Conservation (phyloP, 2,888 invertebrate species). For the Thymelicus sylvestris region DNA sequence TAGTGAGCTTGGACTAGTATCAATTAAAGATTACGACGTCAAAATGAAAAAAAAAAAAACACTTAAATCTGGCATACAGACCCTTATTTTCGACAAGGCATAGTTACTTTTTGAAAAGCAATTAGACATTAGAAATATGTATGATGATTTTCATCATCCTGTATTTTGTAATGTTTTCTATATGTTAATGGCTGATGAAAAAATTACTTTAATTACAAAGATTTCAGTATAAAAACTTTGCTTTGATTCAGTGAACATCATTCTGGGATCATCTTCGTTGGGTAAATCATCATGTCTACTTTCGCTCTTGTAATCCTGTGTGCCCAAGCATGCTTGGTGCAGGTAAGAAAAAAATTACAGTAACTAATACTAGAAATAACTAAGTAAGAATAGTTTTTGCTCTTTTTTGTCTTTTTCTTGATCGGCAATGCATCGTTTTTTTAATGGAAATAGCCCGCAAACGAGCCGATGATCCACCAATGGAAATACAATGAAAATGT, state of each 20-base stretch:
- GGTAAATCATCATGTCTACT: constrained; percentile 47
- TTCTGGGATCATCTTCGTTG: constrained; percentile 14
- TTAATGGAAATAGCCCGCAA: too few relatives aligned
- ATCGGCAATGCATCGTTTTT: too few relatives aligned
- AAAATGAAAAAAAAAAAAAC: neutral
- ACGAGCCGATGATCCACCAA: too few relatives aligned
- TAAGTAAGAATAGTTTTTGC: too few relatives aligned
- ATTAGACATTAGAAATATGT: constrained; percentile 14
- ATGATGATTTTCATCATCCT: constrained; percentile 12
- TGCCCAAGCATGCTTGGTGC: constrained; percentile 51
- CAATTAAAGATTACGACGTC: neutral
- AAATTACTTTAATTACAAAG: constrained; percentile 10
- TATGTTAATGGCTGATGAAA: constrained; percentile 17
- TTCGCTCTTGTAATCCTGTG: constrained; percentile 50
- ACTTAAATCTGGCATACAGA: neutral
- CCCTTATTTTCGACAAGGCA: neutral
- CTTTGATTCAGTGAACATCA: neutral
- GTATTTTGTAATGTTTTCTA: constrained; percentile 1
- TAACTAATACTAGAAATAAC: too few relatives aligned
- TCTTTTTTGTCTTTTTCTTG: too few relatives aligned
- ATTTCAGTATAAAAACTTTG: constrained; percentile 12
- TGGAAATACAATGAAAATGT: too few relatives aligned
- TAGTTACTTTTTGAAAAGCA: neutral
- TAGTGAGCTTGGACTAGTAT: too few relatives aligned
- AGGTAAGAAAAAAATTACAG: constrained; percentile 43